Conservation (phyloP, 2,113 vertebrate genomes). For the Tautogolabrus adspersus region DNA sequence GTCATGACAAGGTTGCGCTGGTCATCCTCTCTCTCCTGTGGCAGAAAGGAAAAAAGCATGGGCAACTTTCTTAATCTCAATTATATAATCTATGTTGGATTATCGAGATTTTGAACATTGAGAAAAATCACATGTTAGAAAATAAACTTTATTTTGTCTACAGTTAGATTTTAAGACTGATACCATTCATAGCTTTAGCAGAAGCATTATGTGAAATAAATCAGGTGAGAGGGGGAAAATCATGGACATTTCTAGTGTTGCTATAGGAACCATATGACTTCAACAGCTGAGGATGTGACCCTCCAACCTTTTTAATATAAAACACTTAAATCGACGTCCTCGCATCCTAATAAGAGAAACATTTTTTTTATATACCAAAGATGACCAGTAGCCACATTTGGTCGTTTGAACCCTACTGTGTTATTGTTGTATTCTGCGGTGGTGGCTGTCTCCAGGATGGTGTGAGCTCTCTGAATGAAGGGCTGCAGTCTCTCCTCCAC, state of each 20-base stretch:
- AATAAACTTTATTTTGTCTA: no score
- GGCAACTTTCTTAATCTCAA: not conserved
- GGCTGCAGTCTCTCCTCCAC: slow-evolving; percentile 90
- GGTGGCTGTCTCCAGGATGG: slow-evolving; percentile 88
- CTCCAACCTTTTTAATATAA: no score
- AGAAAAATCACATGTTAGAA: not conserved
- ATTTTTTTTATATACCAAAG: not conserved
- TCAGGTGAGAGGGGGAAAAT: no score
- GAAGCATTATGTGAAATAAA: no score
- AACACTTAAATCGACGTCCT: no score
- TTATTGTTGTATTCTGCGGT: slow-evolving; percentile 90
- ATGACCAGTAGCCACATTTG: not conserved
- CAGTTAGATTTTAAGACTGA: no score
- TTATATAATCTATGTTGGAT: not conserved
- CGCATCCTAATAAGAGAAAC: no score
- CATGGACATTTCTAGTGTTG: no score
- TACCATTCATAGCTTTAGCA: no score
- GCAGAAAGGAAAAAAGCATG: not conserved
- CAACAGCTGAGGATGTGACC: no score
- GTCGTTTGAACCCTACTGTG: slow-evolving; percentile 80
- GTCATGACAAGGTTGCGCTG: slow-evolving; percentile 89
- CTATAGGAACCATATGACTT: no score
- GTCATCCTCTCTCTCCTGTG: slow-evolving; percentile 89
- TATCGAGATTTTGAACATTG: not conserved
- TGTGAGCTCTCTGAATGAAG: slow-evolving; percentile 90